These are phyloP conservation scores for Falco columbarius DNA, from an alignment of 2,797 vertebrate genomes.

Conservation along the genomic window DNA sequence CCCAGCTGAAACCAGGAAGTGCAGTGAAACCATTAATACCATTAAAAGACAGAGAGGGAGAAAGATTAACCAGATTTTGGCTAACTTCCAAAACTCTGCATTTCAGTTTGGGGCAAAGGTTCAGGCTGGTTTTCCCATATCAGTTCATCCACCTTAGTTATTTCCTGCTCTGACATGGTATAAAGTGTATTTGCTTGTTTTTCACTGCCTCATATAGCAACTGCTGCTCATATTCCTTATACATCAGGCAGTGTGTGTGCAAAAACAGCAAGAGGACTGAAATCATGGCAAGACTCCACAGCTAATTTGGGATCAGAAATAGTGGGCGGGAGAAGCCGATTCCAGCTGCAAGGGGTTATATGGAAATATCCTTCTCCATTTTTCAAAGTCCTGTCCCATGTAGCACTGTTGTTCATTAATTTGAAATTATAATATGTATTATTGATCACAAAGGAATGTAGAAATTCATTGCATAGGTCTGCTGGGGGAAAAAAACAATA, in stretches of 20 bases:
- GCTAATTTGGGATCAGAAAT: slow-evolving; percentile 52
- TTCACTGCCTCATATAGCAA: not conserved
- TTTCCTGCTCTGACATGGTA: not conserved
- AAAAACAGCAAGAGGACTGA: slow-evolving; percentile 28
- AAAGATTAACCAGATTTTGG: slow-evolving; percentile 59
- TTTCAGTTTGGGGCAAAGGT: slow-evolving; percentile 58
- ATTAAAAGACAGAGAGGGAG: slow-evolving; percentile 40
- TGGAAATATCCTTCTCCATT: slow-evolving; percentile 42
- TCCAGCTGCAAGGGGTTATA: slow-evolving; percentile 64
- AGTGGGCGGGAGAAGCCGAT: slow-evolving; percentile 2
- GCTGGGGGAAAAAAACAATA: not conserved
- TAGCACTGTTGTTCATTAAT: not conserved
- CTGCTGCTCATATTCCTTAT: not conserved
- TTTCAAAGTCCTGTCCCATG: slow-evolving; percentile 17
- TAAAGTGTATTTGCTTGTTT: slow-evolving; percentile 2
- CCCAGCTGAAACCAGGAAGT: slow-evolving; percentile 54
- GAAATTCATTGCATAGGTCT: slow-evolving; percentile 1
- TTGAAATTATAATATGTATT: slow-evolving; percentile 17
- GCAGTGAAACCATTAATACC: slow-evolving; percentile 1
- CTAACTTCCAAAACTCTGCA: slow-evolving; percentile 12
- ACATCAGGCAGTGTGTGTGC: not conserved
- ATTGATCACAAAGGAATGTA: slow-evolving; percentile 8
- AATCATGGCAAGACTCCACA: slow-evolving; percentile 57
- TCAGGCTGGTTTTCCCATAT: slow-evolving; percentile 32
- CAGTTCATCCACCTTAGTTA: not conserved